Base-by-base conservation (phyloP, 2,888 invertebrate genomes). In the Drosophila testacea region DNA sequence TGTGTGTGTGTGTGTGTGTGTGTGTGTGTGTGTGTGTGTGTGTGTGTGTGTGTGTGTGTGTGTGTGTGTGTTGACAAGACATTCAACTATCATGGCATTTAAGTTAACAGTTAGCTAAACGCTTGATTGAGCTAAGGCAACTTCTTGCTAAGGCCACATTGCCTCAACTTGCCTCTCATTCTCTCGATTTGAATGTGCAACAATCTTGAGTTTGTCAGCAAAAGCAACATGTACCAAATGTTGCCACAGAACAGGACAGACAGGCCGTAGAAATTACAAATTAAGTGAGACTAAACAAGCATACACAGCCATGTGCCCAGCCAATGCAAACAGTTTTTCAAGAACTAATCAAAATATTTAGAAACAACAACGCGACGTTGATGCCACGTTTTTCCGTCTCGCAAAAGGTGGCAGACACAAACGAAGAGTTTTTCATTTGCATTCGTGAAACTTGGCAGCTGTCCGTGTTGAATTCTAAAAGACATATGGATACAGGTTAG, bases 271-370 rank as follows among this genome's bases (percentile, higher is more conserved):
- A 77, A 84, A 71, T 82, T 69, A 80, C 77, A 80, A 83, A 80
- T 83, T 77, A 81, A 81, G 83, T 73, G 80, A 73, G 68, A 69
- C 74, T 80, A 81, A 81, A 68, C 81, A 83, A 81, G 80, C 83
- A 83, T 13, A 38, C 36, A 22, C 48, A 47, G 62, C 30, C 46
- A 28, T 13, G 2, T 2, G 51, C 73, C 52, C 32, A 48, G 47
- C 46, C 63, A 68, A 66, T 56, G 67, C 80, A 74, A 74, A 75
- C 89, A 87, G 70, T 76, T 89, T 87, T 84, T 87, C 83, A 84
- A 69, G 82, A 70, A 76, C 89, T 77, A 89, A 84, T 89, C 83
- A 84, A 84, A 84, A 89, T 87, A 84, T 84, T 84, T 84, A 69
- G 76, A 73, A 66, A 69, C 41, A 38, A 60, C 44, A 46, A 60